phyloP scores from a whole-genome alignment of 1,140 invertebrate species.

The Antheraea pernyi region DNA sequence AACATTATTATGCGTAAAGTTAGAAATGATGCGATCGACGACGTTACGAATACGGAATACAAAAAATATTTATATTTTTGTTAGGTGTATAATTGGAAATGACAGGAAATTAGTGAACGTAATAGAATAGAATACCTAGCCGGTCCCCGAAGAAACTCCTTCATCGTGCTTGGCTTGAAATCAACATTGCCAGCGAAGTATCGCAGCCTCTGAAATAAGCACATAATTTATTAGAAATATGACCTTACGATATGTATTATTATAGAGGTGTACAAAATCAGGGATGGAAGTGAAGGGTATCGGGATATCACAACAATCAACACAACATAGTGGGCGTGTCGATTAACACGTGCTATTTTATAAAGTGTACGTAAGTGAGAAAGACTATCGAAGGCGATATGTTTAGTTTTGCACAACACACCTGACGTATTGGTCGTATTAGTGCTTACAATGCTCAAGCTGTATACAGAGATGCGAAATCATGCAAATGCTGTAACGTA shows the following conservation, averaged over 20 bases:
- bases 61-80: no score
- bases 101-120: no score
- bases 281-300: not conserved
- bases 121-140: slow-evolving; percentile 29
- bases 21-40: no score
- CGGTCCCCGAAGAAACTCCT: slow-evolving; percentile 60
- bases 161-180: slow-evolving; percentile 56
- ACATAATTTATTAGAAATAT: not conserved
- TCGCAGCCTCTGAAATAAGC: slow-evolving; percentile 46
- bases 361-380: not conserved
- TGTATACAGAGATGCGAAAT: not conserved
- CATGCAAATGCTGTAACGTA: not conserved
- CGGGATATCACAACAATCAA: not conserved
- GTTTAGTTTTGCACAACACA: not conserved
- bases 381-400: not conserved
- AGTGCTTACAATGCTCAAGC: not conserved
- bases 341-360: not conserved
- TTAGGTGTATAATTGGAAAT: no score
- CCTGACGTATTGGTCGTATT: not conserved
- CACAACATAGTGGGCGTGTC: not conserved
- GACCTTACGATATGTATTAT: not conserved
- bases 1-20: no score
- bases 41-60: no score
- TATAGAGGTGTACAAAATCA: not conserved
- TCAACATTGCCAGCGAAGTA: slow-evolving; percentile 46